Evolutionary conservation across 2,113 vertebrate genomes (phyloP), one percentile per base, ranked within the genome.

Genomic region (Plotosus lineatus): DNA sequence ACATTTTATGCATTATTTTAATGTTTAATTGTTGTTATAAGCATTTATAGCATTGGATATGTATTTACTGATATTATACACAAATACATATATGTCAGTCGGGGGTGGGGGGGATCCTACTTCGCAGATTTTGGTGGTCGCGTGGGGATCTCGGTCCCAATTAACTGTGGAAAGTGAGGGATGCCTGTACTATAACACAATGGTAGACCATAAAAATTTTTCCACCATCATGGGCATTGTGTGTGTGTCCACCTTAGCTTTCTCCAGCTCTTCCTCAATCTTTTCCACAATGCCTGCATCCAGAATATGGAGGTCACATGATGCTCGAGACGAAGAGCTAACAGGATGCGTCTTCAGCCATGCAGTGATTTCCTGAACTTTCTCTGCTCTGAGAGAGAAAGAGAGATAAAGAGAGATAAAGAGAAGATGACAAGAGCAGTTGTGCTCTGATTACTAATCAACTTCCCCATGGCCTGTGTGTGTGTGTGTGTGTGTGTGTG

Each of bases 251-350:
- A 96, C 95, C 95, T 95, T 96, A 86, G 92, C 92, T 81, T 92
- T 95, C 61, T 94, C 94, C 53, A 96, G 85, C 90, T 96, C 95
- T 89, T 97, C 95, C 85, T 96, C 95, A 79, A 97, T 96, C 89
- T 94, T 95, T 86, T 94, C 95, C 81, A 96, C 93, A 75, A 97
- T 95, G 72, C 92, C 94, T 75, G 90, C 84, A 87, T 96, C 95
- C 90, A 97, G 86, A 86, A 96, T 94, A 90, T 96, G 95, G 82
- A 95, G 92, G 86, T 96, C 95, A 91, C 95, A 97, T 65, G 95
- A 96, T 4, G 94, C 93, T 42, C 95, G 92, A 84, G 95, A 94
- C 46, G 94, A 87, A 65, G 93, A 90, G 85, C 94, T 95, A 72
- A 96, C 94, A 42, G 95, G 95, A 88, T 96, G 95, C 42, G 91